These are phyloP conservation scores for Dorcus parallelipipedus DNA, from an alignment of 2,888 invertebrate genomes.

Conservation along the genomic window DNA sequence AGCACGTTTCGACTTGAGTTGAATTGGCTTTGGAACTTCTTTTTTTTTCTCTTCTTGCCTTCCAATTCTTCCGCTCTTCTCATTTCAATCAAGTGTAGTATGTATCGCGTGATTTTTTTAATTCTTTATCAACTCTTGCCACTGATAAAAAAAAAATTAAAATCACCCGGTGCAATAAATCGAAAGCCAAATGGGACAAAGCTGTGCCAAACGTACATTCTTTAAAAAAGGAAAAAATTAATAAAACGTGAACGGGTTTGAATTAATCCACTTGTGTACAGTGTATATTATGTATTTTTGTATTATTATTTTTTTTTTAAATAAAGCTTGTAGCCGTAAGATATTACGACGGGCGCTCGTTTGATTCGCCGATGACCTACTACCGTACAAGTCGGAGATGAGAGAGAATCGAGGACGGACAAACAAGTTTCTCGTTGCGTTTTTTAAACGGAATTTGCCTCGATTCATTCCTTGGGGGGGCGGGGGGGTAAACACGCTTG, in stretches of 20 bases:
- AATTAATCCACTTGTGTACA: neutral
- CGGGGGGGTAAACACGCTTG: too few relatives aligned
- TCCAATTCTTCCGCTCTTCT: too few relatives aligned
- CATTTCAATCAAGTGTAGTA: too few relatives aligned
- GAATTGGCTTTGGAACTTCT: neutral
- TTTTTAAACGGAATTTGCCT: neutral
- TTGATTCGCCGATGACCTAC: neutral
- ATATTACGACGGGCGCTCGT: neutral
- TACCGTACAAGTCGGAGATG: neutral
- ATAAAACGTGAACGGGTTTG: too few relatives aligned
- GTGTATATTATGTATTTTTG: neutral
- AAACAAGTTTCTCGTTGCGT: neutral
- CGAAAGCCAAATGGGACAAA: too few relatives aligned
- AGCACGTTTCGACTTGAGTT: slow-evolving; percentile 3
- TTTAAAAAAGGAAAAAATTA: too few relatives aligned
- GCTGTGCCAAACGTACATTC: too few relatives aligned
- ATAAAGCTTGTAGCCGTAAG: slow-evolving; percentile 1
- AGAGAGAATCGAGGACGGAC: neutral
- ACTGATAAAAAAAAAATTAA: too few relatives aligned
- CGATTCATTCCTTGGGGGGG: neutral
- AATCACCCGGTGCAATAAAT: too few relatives aligned
- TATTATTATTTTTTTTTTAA: neutral
- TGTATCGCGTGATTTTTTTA: too few relatives aligned
- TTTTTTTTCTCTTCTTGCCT: too few relatives aligned
- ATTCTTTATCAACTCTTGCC: too few relatives aligned